Conservation (phyloP, 2,797 vertebrate species). For the Hemitrygon akajei region DNA sequence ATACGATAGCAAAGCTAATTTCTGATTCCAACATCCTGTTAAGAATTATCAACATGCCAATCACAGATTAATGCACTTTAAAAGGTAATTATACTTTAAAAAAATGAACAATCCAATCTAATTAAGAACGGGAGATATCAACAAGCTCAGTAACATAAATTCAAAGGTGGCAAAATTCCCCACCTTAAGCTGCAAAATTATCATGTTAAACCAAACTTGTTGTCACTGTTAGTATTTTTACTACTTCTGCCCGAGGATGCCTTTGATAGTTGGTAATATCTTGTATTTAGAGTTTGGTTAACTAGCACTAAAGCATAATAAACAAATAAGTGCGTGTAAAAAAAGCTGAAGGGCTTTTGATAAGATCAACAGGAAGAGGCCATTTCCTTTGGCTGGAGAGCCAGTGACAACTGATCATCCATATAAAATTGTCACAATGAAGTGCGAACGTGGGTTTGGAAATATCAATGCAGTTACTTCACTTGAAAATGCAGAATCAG, state of each 20-base stretch:
- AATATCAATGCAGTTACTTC: not conserved
- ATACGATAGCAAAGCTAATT: not conserved
- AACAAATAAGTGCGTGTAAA: not conserved
- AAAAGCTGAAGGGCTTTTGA: not conserved
- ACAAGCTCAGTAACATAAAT: not conserved
- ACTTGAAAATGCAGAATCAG: not conserved
- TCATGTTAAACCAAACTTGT: not conserved
- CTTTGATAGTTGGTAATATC: not conserved
- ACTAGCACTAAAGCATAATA: not conserved
- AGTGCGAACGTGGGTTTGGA: not conserved
- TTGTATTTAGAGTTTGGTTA: not conserved
- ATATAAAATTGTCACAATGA: not conserved
- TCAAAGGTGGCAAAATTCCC: not conserved
- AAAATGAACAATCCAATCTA: not conserved
- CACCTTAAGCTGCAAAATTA: slow-evolving; percentile 1
- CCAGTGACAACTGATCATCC: not conserved
- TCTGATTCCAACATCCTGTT: not conserved
- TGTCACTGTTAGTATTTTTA: not conserved
- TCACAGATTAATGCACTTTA: not conserved
- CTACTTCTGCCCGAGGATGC: not conserved
- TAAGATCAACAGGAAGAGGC: not conserved
- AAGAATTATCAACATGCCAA: not conserved
- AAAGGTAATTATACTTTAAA: not conserved
- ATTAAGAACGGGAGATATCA: not conserved
- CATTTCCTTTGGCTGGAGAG: not conserved